Evolutionary conservation across 2,797 vertebrate genomes (phyloP).

Genomic region (Kryptolebias ocellatus): DNA sequence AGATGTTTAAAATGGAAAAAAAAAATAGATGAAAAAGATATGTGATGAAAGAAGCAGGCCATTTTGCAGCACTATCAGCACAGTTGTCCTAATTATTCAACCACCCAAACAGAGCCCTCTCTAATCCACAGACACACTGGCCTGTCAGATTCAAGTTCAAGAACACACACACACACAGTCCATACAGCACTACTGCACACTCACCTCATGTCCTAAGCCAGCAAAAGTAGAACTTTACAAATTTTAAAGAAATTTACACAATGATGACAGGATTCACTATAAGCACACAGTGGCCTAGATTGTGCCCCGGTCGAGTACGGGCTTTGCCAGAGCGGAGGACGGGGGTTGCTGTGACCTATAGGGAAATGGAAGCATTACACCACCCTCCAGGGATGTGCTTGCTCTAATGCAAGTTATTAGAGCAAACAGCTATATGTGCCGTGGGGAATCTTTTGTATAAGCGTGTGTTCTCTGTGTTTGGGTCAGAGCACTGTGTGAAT

Average conservation of each 20-base stretch:
- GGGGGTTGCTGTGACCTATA: slow-evolving; percentile 55
- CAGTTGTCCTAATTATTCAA: slow-evolving; percentile 81
- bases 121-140: slow-evolving; percentile 69
- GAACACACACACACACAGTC: slow-evolving; percentile 31
- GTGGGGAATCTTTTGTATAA: slow-evolving; percentile 45
- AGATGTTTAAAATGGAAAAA: slow-evolving; percentile 11
- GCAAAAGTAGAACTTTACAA: slow-evolving; percentile 37
- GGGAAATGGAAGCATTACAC: slow-evolving; percentile 46
- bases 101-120: slow-evolving; percentile 73
- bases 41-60: slow-evolving; percentile 43
- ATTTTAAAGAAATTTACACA: slow-evolving; percentile 44
- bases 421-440: slow-evolving; percentile 72
- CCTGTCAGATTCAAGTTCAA: slow-evolving; percentile 69
- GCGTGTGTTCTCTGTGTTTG: slow-evolving; percentile 34
- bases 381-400: slow-evolving; percentile 68
- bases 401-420: slow-evolving; percentile 71
- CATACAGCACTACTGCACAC: slow-evolving; percentile 13
- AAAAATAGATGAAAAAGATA: not conserved
- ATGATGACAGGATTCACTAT: slow-evolving; percentile 54
- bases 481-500: slow-evolving; percentile 30
- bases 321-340: slow-evolving; percentile 52
- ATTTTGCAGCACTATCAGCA: slow-evolving; percentile 67
- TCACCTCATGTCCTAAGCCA: slow-evolving; percentile 43
- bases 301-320: slow-evolving; percentile 42
- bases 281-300: slow-evolving; percentile 61